A percentile compares a stretch with the other conserved stretches of the same genome.
Evolutionary conservation across 2,113 vertebrate species (phyloP).

Genomic region (Arothron firmamentum): DNA sequence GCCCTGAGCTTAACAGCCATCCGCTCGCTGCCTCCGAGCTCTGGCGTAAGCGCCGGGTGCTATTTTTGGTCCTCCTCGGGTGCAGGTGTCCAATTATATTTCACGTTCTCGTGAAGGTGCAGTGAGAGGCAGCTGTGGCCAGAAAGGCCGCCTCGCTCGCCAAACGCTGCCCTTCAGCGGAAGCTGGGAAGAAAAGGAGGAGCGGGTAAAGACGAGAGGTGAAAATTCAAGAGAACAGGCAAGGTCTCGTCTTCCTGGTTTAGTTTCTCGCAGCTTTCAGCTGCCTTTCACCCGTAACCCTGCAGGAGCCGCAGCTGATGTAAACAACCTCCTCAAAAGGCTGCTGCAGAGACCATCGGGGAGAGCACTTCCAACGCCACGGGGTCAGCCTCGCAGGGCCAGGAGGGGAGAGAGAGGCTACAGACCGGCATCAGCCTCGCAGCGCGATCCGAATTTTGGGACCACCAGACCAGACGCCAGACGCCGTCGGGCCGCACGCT

Average conservation of each 20-base stretch:
- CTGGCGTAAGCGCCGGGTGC: conserved; percentile 49
- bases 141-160: conserved; percentile 22
- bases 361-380: background rate
- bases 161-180: conserved; percentile 26
- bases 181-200: conserved; percentile 5
- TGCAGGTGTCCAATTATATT: conserved; percentile 74
- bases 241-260: background rate
- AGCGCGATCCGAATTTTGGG: conserved; percentile 32
- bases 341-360: conserved; percentile 8
- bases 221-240: background rate
- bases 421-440: conserved; percentile 21
- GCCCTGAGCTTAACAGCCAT: conserved; percentile 41
- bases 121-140: conserved; percentile 32
- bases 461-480: background rate
- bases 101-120: conserved; percentile 61
- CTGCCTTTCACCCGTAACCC: background rate
- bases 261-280: background rate
- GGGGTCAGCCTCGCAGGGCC: conserved; percentile 3
- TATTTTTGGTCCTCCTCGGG: conserved; percentile 57
- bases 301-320: background rate
- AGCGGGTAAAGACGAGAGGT: background rate
- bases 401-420: background rate
- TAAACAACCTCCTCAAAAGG: conserved; percentile 27
- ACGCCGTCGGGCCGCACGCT: too few species aligned
- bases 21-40: conserved; percentile 18